Conservation (phyloP, 2,888 invertebrate genomes). For the Hypercompe scribonia region DNA sequence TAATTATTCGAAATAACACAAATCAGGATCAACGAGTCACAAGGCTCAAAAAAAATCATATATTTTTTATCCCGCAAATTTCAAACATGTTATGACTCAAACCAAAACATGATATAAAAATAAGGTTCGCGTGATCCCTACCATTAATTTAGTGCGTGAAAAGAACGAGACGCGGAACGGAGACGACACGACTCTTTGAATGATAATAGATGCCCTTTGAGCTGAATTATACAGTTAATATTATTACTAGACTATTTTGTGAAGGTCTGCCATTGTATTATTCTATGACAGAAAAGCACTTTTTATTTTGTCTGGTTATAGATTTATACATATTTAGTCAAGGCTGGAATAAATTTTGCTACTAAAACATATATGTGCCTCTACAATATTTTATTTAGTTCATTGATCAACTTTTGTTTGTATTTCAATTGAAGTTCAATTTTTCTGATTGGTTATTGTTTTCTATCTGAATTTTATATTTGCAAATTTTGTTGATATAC, state of each 20-base stretch:
- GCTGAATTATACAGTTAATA: slow-evolving; percentile 59
- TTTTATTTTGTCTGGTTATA: neutral
- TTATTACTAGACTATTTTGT: slow-evolving; percentile 28
- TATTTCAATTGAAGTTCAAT: no score
- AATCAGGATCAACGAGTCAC: neutral
- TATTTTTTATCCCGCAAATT: neutral
- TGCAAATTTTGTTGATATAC: no score
- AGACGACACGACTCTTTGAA: slow-evolving; percentile 64
- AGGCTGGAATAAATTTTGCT: neutral
- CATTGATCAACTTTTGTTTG: no score
- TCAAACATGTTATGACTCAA: slow-evolving; percentile 3
- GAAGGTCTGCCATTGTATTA: slow-evolving; percentile 12
- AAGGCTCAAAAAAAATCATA: neutral
- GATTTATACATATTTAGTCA: neutral
- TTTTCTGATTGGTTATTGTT: no score
- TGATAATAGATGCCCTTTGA: slow-evolving; percentile 74
- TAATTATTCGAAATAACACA: neutral
- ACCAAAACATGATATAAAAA: slow-evolving; percentile 37
- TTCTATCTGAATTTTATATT: no score
- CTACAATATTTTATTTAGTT: no score
- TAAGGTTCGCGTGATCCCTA: slow-evolving; percentile 72
- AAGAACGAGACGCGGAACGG: slow-evolving; percentile 68
- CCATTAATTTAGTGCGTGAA: slow-evolving; percentile 83
- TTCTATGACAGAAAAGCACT: neutral
- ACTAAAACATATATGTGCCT: neutral